These are phyloP conservation scores for Polydesmus complanatus DNA, from an alignment of 2,888 invertebrate genomes.

Conservation along the genomic window DNA sequence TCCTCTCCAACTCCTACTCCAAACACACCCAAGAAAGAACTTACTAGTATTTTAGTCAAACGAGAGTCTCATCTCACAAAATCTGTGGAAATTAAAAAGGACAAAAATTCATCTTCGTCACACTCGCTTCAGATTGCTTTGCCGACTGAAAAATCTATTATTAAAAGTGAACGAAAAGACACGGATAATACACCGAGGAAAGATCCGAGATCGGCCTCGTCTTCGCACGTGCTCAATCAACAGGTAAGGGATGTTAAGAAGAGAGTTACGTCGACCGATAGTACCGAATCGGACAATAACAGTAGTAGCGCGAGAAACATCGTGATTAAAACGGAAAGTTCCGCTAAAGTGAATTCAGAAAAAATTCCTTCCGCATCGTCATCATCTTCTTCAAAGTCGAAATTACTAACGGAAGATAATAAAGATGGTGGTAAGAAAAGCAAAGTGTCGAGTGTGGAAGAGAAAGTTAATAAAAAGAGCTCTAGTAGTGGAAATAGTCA, in stretches of 20 bases:
- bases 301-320: not conserved
- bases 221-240: not conserved
- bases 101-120: not conserved
- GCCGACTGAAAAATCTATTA: not conserved
- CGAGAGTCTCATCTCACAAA: not conserved
- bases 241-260: constrained; percentile 18
- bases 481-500: too few relatives aligned
- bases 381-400: not conserved
- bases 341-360: too few relatives aligned
- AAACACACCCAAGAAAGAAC: not conserved
- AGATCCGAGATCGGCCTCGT: not conserved
- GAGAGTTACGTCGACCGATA: constrained; percentile 22
- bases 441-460: too few relatives aligned
- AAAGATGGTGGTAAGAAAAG: not conserved
- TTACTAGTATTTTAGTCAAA: constrained; percentile 3
- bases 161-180: not conserved
- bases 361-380: not conserved
- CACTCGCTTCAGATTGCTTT: too few relatives aligned
- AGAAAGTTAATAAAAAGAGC: too few relatives aligned
- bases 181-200: not conserved
- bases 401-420: not conserved
- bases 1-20: not conserved
- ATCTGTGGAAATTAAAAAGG: not conserved
- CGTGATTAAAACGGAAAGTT: too few relatives aligned
- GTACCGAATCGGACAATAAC: constrained; percentile 20